Evolutionary conservation across 2,888 invertebrate species (phyloP).

Genomic region (Seira ritae): DNA sequence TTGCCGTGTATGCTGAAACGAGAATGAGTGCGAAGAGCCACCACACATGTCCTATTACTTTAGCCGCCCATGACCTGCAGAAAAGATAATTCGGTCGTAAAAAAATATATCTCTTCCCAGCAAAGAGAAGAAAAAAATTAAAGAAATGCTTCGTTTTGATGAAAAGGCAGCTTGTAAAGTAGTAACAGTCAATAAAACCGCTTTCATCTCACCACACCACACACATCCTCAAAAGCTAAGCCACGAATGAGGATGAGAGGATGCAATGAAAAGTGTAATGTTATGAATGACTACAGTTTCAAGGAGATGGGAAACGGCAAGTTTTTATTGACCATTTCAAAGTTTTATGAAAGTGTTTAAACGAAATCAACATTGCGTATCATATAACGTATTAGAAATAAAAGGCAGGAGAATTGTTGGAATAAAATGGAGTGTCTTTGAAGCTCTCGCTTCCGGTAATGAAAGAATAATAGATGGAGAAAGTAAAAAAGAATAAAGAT

Average conservation of each 20-base stretch:
- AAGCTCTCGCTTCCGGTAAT: too few relatives aligned
- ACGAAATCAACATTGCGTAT: slow-evolving; percentile 51
- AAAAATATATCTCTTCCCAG: too few relatives aligned
- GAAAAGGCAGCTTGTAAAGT: neutral
- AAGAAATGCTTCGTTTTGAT: slow-evolving; percentile 4
- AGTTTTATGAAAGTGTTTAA: slow-evolving; percentile 60
- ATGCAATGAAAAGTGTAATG: neutral
- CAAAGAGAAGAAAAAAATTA: slow-evolving; percentile 16
- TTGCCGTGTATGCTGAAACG: slow-evolving; percentile 98
- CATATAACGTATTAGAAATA: neutral
- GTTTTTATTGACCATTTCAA: slow-evolving; percentile 60
- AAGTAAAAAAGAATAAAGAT: too few relatives aligned
- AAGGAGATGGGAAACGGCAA: slow-evolving; percentile 21
- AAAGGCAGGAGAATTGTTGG: neutral
- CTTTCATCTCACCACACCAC: neutral
- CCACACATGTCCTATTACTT: slow-evolving; percentile 82
- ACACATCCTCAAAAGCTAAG: neutral
- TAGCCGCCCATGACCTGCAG: slow-evolving; percentile 56
- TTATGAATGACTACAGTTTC: slow-evolving; percentile 7
- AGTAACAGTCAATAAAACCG: slow-evolving; percentile 9
- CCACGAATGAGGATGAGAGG: neutral
- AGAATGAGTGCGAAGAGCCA: slow-evolving; percentile 99
- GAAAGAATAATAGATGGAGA: too few relatives aligned
- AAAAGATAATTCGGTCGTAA: slow-evolving; percentile 41
- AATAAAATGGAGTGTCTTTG: neutral